phyloP scores from a whole-genome alignment of 2,888 invertebrate species.

The Agriopis leucophaearia region DNA sequence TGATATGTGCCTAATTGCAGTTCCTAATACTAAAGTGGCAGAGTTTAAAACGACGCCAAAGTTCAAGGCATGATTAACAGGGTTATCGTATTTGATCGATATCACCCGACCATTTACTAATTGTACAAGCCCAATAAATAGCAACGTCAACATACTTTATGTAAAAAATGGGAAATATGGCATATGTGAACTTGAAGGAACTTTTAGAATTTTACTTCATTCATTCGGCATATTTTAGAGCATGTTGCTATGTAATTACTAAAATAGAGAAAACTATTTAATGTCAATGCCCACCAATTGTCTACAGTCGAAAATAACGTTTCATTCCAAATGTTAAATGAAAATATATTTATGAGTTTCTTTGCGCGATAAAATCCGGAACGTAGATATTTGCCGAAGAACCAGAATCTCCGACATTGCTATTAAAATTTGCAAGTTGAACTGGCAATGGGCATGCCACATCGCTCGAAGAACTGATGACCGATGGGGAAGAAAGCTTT shows the following conservation, averaged over 20 bases:
- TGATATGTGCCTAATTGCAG: background rate
- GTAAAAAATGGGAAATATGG: slow-evolving; percentile 13
- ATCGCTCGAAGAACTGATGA: too few species aligned
- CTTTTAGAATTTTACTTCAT: slow-evolving; percentile 3
- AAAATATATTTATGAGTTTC: too few species aligned
- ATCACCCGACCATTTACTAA: slow-evolving; percentile 23
- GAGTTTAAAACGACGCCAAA: background rate
- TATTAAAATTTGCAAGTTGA: too few species aligned
- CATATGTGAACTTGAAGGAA: slow-evolving; percentile 15
- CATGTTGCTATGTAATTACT: slow-evolving; percentile 1
- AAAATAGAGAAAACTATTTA: background rate
- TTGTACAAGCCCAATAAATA: slow-evolving; percentile 9
- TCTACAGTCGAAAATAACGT: background rate
- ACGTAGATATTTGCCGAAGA: too few species aligned
- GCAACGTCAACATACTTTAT: slow-evolving; percentile 7
- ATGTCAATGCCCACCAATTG: background rate
- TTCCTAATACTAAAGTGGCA: background rate
- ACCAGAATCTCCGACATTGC: too few species aligned
- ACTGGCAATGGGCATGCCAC: too few species aligned
- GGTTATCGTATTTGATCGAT: slow-evolving; percentile 35
- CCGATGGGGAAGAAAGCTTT: too few species aligned
- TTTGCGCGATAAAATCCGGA: too few species aligned
- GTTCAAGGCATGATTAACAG: slow-evolving; percentile 23
- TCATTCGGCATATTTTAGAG: background rate
- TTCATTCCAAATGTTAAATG: too few species aligned